Evolutionary conservation across 1,140 invertebrate genomes (phyloP).

Genomic region (Gonioctena quinquepunctata): DNA sequence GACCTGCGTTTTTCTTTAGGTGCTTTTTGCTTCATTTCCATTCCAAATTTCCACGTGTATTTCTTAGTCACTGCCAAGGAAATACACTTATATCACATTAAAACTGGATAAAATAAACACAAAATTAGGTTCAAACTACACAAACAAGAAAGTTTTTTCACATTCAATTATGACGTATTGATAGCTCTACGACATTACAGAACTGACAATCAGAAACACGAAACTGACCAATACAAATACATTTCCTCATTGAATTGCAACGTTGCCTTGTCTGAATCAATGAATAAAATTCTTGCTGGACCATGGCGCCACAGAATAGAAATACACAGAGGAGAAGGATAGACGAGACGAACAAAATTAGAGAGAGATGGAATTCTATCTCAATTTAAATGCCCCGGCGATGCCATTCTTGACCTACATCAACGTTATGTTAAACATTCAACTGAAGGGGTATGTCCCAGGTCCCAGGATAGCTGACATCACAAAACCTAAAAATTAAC

Average conservation of each 20-base stretch:
- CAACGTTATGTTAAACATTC: no score
- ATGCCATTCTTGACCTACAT: no score
- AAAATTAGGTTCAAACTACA: background rate
- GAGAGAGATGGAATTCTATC: no score
- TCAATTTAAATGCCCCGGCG: no score
- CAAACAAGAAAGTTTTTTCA: background rate
- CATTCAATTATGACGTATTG: background rate
- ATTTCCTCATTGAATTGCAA: no score
- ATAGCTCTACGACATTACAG: background rate
- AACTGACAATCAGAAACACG: background rate
- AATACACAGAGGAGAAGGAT: no score
- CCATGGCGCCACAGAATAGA: no score
- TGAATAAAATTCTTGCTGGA: no score
- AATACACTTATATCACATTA: constrained; percentile 24
- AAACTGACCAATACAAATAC: background rate
- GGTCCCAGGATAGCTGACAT: no score
- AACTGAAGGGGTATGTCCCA: no score
- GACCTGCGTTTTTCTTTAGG: constrained; percentile 44
- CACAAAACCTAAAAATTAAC: no score
- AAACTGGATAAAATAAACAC: background rate
- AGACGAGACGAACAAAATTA: no score
- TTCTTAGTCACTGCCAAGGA: constrained; percentile 49
- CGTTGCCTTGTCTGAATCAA: background rate
- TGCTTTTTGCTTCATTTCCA: constrained; percentile 38
- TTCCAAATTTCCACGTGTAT: constrained; percentile 28